These are phyloP conservation scores for Dryobotodes eremita DNA, from an alignment of 2,888 invertebrate genomes.

Conservation along the genomic window DNA sequence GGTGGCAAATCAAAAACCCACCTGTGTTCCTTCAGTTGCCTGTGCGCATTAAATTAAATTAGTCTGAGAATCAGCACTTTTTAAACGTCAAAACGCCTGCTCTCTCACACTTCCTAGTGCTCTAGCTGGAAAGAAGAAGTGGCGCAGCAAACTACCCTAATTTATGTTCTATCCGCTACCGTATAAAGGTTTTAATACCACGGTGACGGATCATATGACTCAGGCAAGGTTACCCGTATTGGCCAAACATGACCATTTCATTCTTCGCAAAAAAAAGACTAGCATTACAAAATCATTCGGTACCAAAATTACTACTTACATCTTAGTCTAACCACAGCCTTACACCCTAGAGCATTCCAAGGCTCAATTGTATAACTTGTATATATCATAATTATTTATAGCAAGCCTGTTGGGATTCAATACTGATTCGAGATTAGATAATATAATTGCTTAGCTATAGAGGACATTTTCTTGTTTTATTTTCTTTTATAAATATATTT, in stretches of 20 bases:
- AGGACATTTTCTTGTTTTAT: constrained; percentile 40
- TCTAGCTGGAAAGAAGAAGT: no score
- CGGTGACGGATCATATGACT: no score
- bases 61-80: no score
- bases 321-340: constrained; percentile 3
- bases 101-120: no score
- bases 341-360: constrained; percentile 20
- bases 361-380: constrained; percentile 7
- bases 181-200: no score
- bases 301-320: background rate
- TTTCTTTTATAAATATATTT: constrained; percentile 28
- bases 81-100: no score
- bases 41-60: no score
- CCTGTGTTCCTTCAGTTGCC: no score
- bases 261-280: background rate
- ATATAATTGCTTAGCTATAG: constrained; percentile 35
- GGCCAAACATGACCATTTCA: background rate
- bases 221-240: no score
- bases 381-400: constrained; percentile 42
- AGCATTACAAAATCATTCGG: background rate
- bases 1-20: no score
- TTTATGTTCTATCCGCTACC: no score
- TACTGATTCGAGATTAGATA: constrained; percentile 52
- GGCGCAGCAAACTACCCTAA: no score
- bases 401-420: constrained; percentile 25